Conservation (phyloP, 2,888 invertebrate species). For the Drosophila demipolita region DNA sequence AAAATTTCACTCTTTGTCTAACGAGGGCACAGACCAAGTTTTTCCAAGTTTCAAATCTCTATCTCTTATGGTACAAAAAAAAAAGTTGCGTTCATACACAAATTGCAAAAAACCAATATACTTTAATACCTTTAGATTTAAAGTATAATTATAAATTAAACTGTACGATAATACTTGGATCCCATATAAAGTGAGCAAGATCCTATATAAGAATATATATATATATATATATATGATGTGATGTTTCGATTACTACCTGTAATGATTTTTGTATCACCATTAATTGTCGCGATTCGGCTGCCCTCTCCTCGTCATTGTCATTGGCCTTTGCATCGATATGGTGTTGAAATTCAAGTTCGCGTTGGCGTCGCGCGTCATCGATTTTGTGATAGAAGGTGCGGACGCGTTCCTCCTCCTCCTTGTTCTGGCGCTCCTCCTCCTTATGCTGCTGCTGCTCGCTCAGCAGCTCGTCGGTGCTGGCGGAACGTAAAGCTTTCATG, state of each 20-base stretch:
- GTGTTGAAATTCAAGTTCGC: conserved; percentile 50
- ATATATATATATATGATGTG: too few relatives aligned
- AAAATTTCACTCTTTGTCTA: too few relatives aligned
- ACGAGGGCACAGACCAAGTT: too few relatives aligned
- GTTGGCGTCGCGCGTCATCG: conserved; percentile 61
- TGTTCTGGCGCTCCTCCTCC: conserved; percentile 55
- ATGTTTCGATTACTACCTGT: conserved; percentile 85
- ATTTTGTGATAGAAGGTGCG: conserved; percentile 55
- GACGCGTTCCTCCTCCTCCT: conserved; percentile 58
- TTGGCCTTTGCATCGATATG: conserved; percentile 46
- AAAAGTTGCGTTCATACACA: too few relatives aligned
- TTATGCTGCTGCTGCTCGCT: conserved; percentile 41
- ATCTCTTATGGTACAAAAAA: too few relatives aligned
- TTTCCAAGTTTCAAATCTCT: too few relatives aligned
- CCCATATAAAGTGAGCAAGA: too few relatives aligned
- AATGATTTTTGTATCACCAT: conserved; percentile 87
- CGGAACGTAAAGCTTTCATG: conserved; percentile 47
- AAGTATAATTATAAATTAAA: too few relatives aligned
- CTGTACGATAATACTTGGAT: too few relatives aligned
- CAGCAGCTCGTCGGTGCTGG: conserved; percentile 47
- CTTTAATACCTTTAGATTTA: too few relatives aligned
- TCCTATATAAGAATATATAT: too few relatives aligned
- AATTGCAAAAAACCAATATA: too few relatives aligned
- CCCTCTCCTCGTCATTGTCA: conserved; percentile 49
- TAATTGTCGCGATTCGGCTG: conserved; percentile 80